Conservation (phyloP, 2,888 invertebrate genomes). For the Vanessa cardui region DNA sequence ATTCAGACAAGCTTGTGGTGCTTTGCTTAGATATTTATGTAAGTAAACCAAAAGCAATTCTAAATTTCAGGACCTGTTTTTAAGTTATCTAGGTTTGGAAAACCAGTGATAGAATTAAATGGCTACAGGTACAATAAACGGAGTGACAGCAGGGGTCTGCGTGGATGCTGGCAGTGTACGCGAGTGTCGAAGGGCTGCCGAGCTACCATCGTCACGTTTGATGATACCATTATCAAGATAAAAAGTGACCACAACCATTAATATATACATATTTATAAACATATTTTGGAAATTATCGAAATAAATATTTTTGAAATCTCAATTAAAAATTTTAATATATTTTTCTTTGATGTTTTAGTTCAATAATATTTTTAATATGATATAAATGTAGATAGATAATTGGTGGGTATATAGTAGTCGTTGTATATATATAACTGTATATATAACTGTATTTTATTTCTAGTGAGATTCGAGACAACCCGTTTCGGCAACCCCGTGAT, state of each 20-base stretch:
- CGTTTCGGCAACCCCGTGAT: slow-evolving; percentile 69
- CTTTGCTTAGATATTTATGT: no score
- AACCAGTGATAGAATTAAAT: slow-evolving; percentile 53
- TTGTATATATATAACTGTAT: no score
- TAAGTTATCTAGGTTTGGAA: slow-evolving; percentile 51
- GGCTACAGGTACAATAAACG: slow-evolving; percentile 56
- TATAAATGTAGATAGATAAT: no score
- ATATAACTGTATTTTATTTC: slow-evolving; percentile 15
- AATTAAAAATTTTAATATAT: background rate
- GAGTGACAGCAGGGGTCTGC: slow-evolving; percentile 49
- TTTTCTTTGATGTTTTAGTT: no score
- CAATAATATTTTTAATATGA: no score
- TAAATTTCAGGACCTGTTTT: slow-evolving; percentile 42
- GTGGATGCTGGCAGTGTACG: slow-evolving; percentile 53
- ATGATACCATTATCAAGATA: slow-evolving; percentile 50
- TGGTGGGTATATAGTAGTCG: background rate
- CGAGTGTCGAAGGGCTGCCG: slow-evolving; percentile 50
- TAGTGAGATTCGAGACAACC: slow-evolving; percentile 50
- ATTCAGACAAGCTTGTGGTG: no score
- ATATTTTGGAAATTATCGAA: background rate
- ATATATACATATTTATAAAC: background rate
- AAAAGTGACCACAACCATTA: slow-evolving; percentile 38
- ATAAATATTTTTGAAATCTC: background rate
- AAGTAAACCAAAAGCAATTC: background rate
- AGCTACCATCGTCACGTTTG: slow-evolving; percentile 52